These are phyloP conservation scores for Podarcis lilfordi DNA, from an alignment of 2,797 vertebrate genomes.

Conservation along the genomic window DNA sequence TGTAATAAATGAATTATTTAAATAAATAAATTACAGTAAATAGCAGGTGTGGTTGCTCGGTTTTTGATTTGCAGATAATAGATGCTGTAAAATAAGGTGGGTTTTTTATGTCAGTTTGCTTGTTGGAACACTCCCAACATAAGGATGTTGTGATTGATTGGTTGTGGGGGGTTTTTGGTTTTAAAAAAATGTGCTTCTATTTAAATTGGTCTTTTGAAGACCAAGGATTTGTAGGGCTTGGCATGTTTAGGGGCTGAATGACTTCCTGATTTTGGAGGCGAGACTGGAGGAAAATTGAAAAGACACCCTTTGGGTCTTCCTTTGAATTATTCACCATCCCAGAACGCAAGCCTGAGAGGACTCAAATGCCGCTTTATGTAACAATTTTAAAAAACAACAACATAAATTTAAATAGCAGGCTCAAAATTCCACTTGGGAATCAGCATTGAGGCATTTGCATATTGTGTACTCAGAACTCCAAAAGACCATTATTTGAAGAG, in stretches of 20 bases:
- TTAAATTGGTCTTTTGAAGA: conserved; percentile 63
- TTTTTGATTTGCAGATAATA: conserved; percentile 11
- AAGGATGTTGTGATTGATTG: conserved; percentile 14
- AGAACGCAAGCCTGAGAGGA: conserved; percentile 56
- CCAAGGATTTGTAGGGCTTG: conserved; percentile 51
- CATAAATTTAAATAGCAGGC: conserved; percentile 68
- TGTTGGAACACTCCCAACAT: conserved; percentile 8
- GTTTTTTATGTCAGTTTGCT: not conserved
- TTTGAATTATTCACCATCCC: conserved; percentile 66
- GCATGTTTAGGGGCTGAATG: conserved; percentile 56
- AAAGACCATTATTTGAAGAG: conserved; percentile 54
- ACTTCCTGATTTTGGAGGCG: conserved; percentile 53
- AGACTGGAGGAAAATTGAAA: conserved; percentile 62
- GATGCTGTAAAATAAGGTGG: conserved; percentile 15
- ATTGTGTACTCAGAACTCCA: conserved; percentile 50
- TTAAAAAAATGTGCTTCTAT: conserved; percentile 30
- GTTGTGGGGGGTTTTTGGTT: not conserved
- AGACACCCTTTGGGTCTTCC: conserved; percentile 51
- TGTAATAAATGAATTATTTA: too few relatives aligned
- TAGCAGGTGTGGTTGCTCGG: not conserved
- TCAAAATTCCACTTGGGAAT: conserved; percentile 62
- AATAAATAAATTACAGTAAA: not conserved
- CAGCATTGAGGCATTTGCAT: conserved; percentile 47
- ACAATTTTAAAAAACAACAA: conserved; percentile 57
- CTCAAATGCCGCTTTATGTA: conserved; percentile 66